Conservation (phyloP, 2,797 vertebrate genomes). For the Tadarida brasiliensis region DNA sequence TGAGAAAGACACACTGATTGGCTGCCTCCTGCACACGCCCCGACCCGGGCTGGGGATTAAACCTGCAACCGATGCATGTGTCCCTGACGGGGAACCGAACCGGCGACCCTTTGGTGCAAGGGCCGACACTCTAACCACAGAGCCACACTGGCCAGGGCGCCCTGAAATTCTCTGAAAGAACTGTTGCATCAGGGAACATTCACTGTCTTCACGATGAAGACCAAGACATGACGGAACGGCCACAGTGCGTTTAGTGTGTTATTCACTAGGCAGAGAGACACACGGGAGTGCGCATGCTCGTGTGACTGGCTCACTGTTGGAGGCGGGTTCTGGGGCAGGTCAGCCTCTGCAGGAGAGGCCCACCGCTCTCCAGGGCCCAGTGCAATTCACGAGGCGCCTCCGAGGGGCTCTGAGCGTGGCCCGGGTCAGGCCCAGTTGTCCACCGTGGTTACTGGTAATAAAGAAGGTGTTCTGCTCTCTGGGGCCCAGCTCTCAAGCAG, state of each 20-base stretch:
- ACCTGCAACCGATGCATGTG: no score
- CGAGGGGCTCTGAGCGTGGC: neutral
- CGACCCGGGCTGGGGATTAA: no score
- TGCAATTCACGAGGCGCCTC: neutral
- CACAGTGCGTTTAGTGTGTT: accelerated
- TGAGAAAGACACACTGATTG: no score
- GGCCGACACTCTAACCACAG: no score
- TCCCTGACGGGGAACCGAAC: no score
- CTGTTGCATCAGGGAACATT: neutral
- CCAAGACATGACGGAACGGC: neutral
- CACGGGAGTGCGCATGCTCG: neutral
- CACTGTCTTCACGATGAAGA: neutral
- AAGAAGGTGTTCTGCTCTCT: neutral
- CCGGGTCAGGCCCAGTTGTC: neutral
- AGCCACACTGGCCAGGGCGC: no score
- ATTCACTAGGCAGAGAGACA: neutral
- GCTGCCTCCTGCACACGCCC: no score
- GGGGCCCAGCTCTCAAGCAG: neutral
- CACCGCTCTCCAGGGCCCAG: neutral
- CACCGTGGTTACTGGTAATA: neutral
- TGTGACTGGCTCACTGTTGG: accelerated
- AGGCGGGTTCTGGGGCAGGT: neutral
- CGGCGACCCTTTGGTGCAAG: no score
- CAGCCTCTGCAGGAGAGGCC: neutral
- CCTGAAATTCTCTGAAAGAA: neutral